Conservation (phyloP, 2,888 invertebrate species). For the Chrysolina oricalcia region DNA sequence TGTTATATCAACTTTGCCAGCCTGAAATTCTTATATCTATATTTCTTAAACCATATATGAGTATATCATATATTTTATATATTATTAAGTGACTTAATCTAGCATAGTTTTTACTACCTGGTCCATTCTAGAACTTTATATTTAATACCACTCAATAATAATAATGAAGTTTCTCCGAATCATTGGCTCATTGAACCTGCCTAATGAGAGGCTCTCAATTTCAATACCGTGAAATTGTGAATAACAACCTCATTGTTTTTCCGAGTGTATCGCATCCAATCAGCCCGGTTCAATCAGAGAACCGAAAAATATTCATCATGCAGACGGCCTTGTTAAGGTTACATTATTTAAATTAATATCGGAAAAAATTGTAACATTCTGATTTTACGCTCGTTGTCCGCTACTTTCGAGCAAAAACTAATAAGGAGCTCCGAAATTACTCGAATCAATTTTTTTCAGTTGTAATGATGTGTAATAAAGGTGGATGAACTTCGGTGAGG, state of each 20-base stretch:
- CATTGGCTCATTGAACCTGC: slow-evolving; percentile 2
- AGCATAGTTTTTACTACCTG: too few species aligned
- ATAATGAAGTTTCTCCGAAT: not conserved
- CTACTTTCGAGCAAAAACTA: slow-evolving; percentile 22
- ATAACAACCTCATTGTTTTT: slow-evolving; percentile 15
- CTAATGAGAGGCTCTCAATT: not conserved
- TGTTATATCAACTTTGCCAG: too few species aligned
- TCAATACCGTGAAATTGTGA: slow-evolving; percentile 19
- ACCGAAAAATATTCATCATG: not conserved
- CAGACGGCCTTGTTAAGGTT: slow-evolving; percentile 27
- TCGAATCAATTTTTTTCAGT: slow-evolving; percentile 18
- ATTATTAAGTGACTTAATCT: too few species aligned
- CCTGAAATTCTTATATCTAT: too few species aligned
- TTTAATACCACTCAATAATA: not conserved
- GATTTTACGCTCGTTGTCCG: slow-evolving; percentile 29
- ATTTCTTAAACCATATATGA: too few species aligned
- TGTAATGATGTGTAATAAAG: slow-evolving; percentile 33
- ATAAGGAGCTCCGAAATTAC: slow-evolving; percentile 20
- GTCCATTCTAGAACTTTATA: too few species aligned
- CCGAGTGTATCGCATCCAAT: not conserved
- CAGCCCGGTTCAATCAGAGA: not conserved
- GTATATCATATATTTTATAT: too few species aligned
- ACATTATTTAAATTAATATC: slow-evolving; percentile 11
- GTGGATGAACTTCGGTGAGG: slow-evolving; percentile 35
- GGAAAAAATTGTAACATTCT: slow-evolving; percentile 23